These are phyloP conservation scores for Trissoscelio sp. DNA, from an alignment of 2,888 invertebrate species.

Conservation along the genomic window DNA sequence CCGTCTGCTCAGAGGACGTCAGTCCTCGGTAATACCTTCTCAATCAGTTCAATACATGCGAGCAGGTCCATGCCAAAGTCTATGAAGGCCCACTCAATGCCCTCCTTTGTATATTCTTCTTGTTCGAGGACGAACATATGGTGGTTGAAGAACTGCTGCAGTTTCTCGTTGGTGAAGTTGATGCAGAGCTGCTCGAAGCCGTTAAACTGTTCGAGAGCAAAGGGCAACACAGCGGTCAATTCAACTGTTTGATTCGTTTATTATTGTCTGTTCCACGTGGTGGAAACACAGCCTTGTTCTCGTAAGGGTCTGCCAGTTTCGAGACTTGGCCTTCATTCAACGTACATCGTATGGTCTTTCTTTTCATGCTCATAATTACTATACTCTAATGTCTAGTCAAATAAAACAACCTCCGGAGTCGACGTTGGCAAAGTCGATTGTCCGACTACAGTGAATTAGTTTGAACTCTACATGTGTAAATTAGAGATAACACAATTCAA, in stretches of 20 bases:
- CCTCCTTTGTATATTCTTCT: slow-evolving; percentile 97
- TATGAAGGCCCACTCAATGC: slow-evolving; percentile 98
- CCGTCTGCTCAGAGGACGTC: slow-evolving; percentile 64
- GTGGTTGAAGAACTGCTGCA: slow-evolving; percentile 99
- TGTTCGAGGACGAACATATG: slow-evolving; percentile 99
- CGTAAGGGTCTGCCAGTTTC: slow-evolving; percentile 69
- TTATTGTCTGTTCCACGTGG: slow-evolving; percentile 39
- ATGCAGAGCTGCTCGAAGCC: slow-evolving; percentile 99
- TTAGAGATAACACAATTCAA: slow-evolving; percentile 14
- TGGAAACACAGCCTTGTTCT: slow-evolving; percentile 52
- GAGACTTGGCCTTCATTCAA: slow-evolving; percentile 33
- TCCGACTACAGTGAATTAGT: slow-evolving; percentile 54
- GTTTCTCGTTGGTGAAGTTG: slow-evolving; percentile 99
- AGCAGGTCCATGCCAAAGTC: slow-evolving; percentile 99
- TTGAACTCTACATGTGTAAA: slow-evolving; percentile 22
- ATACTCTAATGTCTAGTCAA: slow-evolving; percentile 21
- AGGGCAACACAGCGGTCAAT: slow-evolving; percentile 73
- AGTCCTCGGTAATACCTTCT: slow-evolving; percentile 90
- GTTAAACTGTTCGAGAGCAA: slow-evolving; percentile 88
- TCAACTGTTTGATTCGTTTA: slow-evolving; percentile 71
- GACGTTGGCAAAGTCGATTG: slow-evolving; percentile 51
- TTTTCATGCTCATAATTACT: slow-evolving; percentile 29
- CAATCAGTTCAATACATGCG: slow-evolving; percentile 97
- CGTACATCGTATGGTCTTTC: slow-evolving; percentile 40
- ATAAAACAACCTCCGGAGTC: slow-evolving; percentile 36